Percentiles rank a stretch among this genome's conserved stretches.
These are phyloP conservation scores for Monopterus albus DNA, from an alignment of 2,113 vertebrate genomes.

Conservation along the genomic window DNA sequence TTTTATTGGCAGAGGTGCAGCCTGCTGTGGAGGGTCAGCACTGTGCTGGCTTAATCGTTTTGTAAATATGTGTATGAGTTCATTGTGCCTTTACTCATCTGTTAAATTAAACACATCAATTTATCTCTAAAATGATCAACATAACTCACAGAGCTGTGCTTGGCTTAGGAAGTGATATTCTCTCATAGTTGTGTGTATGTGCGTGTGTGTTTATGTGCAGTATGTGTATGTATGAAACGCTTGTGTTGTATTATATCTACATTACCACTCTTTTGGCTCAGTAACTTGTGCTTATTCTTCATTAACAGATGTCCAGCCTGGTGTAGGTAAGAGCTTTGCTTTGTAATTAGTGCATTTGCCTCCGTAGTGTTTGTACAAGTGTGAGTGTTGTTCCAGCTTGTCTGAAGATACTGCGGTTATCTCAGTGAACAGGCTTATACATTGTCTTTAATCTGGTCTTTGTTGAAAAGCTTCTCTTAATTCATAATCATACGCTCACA, in stretches of 20 bases:
- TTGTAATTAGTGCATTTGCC: conserved; percentile 2
- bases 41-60: not conserved
- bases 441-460: conserved; percentile 49
- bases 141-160: not conserved
- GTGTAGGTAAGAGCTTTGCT: conserved; percentile 51
- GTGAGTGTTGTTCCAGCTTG: not conserved
- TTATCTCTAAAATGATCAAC: conserved; percentile 11
- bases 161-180: not conserved
- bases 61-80: not conserved
- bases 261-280: conserved; percentile 3
- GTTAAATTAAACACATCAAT: conserved; percentile 22
- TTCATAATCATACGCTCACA: conserved; percentile 27
- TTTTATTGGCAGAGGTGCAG: not conserved
- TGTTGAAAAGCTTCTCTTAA: conserved; percentile 33
- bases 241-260: conserved; percentile 15
- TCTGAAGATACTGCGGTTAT: conserved; percentile 11
- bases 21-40: not conserved
- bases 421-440: conserved; percentile 26
- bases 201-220: not conserved
- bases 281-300: conserved; percentile 50
- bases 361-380: not conserved
- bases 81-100: conserved; percentile 15
- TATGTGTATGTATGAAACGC: not conserved
- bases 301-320: conserved; percentile 43
- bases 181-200: not conserved